Conservation (phyloP, 2,113 vertebrate species). For the Centropus unirufus region DNA sequence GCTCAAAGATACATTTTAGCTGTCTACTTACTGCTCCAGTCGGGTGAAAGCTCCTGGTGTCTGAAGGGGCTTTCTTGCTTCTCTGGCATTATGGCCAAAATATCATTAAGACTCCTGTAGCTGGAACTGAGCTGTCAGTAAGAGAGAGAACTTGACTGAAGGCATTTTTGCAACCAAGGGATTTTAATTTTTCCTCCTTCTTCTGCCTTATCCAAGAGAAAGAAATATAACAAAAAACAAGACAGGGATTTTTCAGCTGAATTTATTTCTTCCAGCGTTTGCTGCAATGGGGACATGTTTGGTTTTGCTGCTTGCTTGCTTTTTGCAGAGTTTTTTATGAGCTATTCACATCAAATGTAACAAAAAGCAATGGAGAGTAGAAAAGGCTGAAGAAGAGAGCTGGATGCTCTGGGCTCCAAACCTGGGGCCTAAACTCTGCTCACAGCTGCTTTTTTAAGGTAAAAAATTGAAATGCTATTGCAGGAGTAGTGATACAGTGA, state of each 20-base stretch:
- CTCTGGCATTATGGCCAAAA: conserved; percentile 65
- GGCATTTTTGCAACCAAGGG: conserved; percentile 68
- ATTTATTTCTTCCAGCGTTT: conserved; percentile 64
- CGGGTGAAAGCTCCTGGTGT: conserved; percentile 13
- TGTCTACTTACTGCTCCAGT: conserved; percentile 61
- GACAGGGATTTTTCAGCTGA: conserved; percentile 61
- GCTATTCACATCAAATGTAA: conserved; percentile 18
- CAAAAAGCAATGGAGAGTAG: conserved; percentile 19
- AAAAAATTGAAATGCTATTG: neutral
- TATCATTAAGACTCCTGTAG: conserved; percentile 70
- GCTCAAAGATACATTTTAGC: conserved; percentile 59
- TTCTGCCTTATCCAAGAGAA: conserved; percentile 60
- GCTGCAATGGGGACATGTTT: conserved; percentile 18
- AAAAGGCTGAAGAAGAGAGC: conserved; percentile 20
- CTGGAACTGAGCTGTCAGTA: conserved; percentile 73
- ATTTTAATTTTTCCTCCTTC: conserved; percentile 58
- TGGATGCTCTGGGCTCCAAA: neutral
- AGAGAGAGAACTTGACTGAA: conserved; percentile 72
- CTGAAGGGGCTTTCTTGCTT: conserved; percentile 67
- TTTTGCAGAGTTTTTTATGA: conserved; percentile 42
- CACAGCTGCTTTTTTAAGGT: neutral
- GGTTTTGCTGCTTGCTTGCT: conserved; percentile 37
- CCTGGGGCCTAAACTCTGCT: neutral
- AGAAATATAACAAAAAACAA: conserved; percentile 66
- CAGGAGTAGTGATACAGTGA: neutral